Conservation (phyloP, 2,888 invertebrate genomes). For the Ormyrus nitidulus region DNA sequence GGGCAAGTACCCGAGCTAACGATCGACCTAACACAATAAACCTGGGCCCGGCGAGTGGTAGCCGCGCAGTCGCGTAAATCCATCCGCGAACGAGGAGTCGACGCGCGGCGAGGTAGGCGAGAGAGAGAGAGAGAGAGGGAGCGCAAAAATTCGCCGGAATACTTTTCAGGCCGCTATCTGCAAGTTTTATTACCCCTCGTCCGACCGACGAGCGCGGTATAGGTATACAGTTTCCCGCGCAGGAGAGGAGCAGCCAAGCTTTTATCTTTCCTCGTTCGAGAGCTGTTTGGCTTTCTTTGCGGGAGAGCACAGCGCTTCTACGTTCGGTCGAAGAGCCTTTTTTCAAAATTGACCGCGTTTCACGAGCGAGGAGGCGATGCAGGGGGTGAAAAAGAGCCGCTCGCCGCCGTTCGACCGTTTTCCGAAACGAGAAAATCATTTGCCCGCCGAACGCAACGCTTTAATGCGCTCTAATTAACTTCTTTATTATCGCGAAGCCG, state of each 20-base stretch:
- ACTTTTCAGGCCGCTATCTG: neutral
- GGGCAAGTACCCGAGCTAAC: slow-evolving; percentile 44
- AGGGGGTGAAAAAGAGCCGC: neutral
- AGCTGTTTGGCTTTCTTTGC: neutral
- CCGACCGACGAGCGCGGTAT: no score
- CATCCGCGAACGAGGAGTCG: slow-evolving; percentile 43
- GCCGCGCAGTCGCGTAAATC: slow-evolving; percentile 48
- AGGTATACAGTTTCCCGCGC: neutral
- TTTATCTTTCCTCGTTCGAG: neutral
- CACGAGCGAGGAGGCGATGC: neutral
- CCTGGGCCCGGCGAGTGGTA: neutral
- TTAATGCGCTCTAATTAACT: no score
- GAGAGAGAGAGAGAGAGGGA: no score
- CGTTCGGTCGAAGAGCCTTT: neutral
- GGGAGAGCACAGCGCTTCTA: neutral
- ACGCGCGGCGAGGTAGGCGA: slow-evolving; percentile 22
- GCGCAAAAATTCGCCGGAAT: slow-evolving; percentile 1
- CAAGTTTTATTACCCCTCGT: no score
- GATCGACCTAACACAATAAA: slow-evolving; percentile 57
- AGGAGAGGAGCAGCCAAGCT: neutral
- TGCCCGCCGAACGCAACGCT: no score
- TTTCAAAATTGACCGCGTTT: no score
- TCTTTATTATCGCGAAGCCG: no score
- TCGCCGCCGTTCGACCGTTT: neutral
- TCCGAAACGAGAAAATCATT: no score